These are phyloP conservation scores for Pilophorus perplexus DNA, from an alignment of 2,888 invertebrate genomes.

Conservation along the genomic window DNA sequence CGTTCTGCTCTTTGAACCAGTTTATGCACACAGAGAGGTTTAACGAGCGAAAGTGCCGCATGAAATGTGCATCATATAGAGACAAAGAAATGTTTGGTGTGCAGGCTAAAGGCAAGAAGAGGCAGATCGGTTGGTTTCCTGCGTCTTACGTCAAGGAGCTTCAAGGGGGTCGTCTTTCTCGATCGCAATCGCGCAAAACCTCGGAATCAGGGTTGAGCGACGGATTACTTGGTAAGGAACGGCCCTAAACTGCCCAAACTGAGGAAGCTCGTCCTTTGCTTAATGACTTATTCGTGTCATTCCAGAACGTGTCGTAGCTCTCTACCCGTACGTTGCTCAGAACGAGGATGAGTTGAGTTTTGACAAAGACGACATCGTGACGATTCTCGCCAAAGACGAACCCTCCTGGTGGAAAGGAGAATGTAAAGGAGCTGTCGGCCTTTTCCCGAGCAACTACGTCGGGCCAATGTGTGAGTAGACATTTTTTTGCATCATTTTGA, in stretches of 20 bases:
- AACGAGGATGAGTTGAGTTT: slow-evolving; percentile 94
- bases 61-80: too few species aligned
- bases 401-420: slow-evolving; percentile 99
- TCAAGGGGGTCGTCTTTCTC: slow-evolving; percentile 46
- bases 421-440: slow-evolving; percentile 80
- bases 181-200: slow-evolving; percentile 43
- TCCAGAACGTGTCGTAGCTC: slow-evolving; percentile 83
- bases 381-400: slow-evolving; percentile 85
- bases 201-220: slow-evolving; percentile 43
- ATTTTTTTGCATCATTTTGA: slow-evolving; percentile 4
- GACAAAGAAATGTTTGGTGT: too few species aligned
- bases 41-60: too few species aligned
- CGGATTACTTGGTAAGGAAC: slow-evolving; percentile 40
- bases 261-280: neutral
- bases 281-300: neutral
- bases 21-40: too few species aligned
- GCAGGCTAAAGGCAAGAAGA: slow-evolving; percentile 71
- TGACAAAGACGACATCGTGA: slow-evolving; percentile 86
- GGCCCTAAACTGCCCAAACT: neutral
- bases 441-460: slow-evolving; percentile 96
- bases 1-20: too few species aligned
- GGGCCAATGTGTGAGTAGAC: slow-evolving; percentile 69
- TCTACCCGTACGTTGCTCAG: slow-evolving; percentile 91
- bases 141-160: slow-evolving; percentile 89
- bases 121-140: slow-evolving; percentile 98